Conservation (phyloP, 2,113 vertebrate genomes). For the Furnarius figulus region DNA sequence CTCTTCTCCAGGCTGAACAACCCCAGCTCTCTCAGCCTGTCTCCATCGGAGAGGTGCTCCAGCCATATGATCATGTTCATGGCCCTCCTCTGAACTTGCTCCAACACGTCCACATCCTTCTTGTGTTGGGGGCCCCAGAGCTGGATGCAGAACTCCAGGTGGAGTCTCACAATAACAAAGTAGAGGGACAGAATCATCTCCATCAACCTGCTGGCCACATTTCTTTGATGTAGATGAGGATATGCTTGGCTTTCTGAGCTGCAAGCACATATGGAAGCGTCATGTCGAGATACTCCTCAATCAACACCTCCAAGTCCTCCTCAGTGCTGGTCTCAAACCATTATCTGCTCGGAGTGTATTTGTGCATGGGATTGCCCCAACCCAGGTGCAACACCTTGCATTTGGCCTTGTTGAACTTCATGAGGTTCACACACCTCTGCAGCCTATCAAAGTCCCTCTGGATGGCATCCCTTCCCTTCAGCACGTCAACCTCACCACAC, state of each 20-base stretch:
- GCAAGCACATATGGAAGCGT: accelerated
- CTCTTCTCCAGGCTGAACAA: neutral
- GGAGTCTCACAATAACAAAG: neutral
- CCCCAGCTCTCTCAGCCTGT: neutral
- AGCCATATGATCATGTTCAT: neutral
- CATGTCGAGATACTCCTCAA: neutral
- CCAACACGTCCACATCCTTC: neutral
- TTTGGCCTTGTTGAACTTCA: neutral
- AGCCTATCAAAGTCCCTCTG: neutral
- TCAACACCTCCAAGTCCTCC: neutral
- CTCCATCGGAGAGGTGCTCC: neutral
- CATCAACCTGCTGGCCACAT: neutral
- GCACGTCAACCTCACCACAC: neutral
- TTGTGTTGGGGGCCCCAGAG: neutral
- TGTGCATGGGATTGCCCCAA: neutral
- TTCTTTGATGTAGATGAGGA: accelerated
- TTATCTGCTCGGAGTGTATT: neutral
- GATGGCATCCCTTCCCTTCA: neutral
- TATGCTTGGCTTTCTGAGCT: neutral
- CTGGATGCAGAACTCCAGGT: neutral
- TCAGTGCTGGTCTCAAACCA: neutral
- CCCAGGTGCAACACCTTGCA: neutral
- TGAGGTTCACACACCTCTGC: neutral
- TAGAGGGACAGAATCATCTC: neutral
- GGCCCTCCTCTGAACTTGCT: neutral